Evolutionary conservation across 2,888 invertebrate species (phyloP).

Genomic region (Patella depressa): DNA sequence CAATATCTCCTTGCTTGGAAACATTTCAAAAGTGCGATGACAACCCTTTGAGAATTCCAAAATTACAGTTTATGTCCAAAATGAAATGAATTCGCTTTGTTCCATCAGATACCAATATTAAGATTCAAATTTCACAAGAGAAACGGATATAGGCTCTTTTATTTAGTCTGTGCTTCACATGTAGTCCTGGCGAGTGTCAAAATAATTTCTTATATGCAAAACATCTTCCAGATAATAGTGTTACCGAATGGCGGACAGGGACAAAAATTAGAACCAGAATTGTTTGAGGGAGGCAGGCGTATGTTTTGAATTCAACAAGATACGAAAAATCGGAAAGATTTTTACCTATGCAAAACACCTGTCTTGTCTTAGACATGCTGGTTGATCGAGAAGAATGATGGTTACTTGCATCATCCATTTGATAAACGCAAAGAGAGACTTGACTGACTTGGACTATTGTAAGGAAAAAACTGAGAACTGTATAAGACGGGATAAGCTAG

Average conservation of each 20-base stretch:
- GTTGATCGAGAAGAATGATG: not conserved
- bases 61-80: no score
- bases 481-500: not conserved
- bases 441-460: no score
- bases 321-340: not conserved
- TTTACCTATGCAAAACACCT: constrained; percentile 5
- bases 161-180: not conserved
- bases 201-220: not conserved
- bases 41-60: no score
- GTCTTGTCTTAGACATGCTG: not conserved
- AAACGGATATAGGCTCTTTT: not conserved
- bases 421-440: no score
- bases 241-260: not conserved
- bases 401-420: no score
- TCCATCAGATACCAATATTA: no score
- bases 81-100: no score
- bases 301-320: not conserved
- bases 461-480: no score
- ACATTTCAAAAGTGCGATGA: no score
- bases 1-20: no score
- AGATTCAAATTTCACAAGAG: not conserved
- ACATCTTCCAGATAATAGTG: constrained; percentile 4
- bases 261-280: not conserved
- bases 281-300: not conserved
- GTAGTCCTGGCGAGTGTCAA: not conserved